Evolutionary conservation across 2,797 vertebrate species (phyloP), one percentile per base, ranked within the genome.

Genomic region (Pangasius krempfi): DNA sequence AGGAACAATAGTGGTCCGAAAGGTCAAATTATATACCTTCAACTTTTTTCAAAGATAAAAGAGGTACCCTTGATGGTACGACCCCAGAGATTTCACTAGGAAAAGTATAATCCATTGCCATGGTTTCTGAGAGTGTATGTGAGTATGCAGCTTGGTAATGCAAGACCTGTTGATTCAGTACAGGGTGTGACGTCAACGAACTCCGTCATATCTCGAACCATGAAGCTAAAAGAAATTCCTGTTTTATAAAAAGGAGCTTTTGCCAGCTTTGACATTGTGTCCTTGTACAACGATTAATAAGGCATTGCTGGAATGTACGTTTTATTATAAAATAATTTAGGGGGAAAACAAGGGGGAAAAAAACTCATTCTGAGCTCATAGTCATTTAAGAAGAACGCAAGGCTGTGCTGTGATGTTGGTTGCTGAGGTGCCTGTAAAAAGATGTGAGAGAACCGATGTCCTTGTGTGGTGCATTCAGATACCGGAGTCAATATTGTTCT

Each of bases 381-480:
- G 47, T 86, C 47, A 33, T 76, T 82, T 86, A 5, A 76, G 52
- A 84, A n/a, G 27, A 75, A 79, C 22, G 40, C 88, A 40, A 79
- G 52, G 33, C 6, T n/a, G 50, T 8, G 50, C 64, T 76, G 54
- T 86, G 83, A 86, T 79, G 86, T 6, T 62, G 62, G 66, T 88
- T 80, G 79, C 82, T 86, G 87, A 88, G 87, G 79, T 73, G 52
- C 76, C 70, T 87, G 87, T 85, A 85, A 80, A 82, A 58, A 89
- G 86, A 58, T 80, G 85, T 60, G 52, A 87, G 87, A 54, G 88
- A 89, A 87, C 58, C 58, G 84, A 88, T 92, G 92, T 93, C 94
- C 92, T 95, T 93, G 93, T 93, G 92, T 92, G 62, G 50, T 92
- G 93, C 93, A 93, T 95, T 94, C 93, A 93, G 93, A 94, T 92